phyloP scores from a whole-genome alignment of 2,113 vertebrate species.

The Notechis scutatus region DNA sequence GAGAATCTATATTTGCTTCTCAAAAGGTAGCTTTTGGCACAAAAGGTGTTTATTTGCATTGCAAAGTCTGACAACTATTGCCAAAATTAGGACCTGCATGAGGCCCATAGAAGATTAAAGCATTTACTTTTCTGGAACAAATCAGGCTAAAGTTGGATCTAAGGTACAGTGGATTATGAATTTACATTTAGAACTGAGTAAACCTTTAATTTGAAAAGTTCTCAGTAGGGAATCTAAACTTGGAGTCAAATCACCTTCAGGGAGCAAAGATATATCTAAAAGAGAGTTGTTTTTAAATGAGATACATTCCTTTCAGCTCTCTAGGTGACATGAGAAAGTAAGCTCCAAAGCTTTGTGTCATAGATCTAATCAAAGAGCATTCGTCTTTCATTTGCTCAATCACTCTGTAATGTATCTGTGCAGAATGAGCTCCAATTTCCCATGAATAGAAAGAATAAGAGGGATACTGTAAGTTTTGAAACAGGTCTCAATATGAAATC shows the following conservation, averaged over 20 bases:
- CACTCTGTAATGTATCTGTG: conserved; percentile 6
- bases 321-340: not conserved
- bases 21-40: not conserved
- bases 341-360: not conserved
- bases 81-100: not conserved
- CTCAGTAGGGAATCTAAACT: not conserved
- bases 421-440: not conserved
- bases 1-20: not conserved
- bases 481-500: not conserved
- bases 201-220: not conserved
- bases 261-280: not conserved
- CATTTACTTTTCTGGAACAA: not conserved
- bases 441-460: not conserved
- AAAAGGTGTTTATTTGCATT: conserved; percentile 1
- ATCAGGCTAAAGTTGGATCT: conserved; percentile 14
- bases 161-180: not conserved
- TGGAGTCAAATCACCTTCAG: conserved; percentile 10
- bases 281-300: not conserved
- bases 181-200: not conserved
- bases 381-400: not conserved
- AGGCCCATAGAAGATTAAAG: not conserved
- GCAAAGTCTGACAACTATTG: not conserved
- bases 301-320: conserved; percentile 12
- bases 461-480: not conserved
- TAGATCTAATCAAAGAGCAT: not conserved